These are phyloP conservation scores for Acronicta aceris DNA, from an alignment of 2,888 invertebrate species.

Conservation along the genomic window DNA sequence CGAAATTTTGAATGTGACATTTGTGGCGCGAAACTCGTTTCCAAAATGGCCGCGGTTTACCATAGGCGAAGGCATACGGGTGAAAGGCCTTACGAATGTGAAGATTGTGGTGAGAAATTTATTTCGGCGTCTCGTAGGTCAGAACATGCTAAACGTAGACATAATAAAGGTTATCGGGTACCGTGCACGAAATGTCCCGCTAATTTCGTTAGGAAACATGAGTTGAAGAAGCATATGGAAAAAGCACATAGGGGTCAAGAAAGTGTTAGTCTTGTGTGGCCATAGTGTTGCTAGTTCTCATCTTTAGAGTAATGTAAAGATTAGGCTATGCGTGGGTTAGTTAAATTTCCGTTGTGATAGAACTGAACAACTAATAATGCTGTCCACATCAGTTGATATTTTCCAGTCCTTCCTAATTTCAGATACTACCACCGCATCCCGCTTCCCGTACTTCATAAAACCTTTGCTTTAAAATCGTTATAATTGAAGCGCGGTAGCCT, in stretches of 20 bases:
- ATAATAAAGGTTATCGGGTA: conserved; percentile 73
- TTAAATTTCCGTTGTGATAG: no score
- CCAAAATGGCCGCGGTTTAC: conserved; percentile 83
- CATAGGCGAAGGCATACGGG: conserved; percentile 84
- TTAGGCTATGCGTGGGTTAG: no score
- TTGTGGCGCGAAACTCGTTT: conserved; percentile 83
- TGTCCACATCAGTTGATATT: no score
- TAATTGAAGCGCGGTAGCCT: no score
- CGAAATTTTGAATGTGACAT: conserved; percentile 87
- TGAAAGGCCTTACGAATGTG: conserved; percentile 81
- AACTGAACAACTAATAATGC: no score
- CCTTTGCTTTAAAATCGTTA: no score
- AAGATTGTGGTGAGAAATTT: conserved; percentile 80
- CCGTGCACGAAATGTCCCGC: conserved; percentile 72
- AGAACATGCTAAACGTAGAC: conserved; percentile 80
- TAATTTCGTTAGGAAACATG: conserved; percentile 73
- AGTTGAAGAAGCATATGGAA: conserved; percentile 74
- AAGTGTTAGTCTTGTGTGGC: conserved; percentile 8
- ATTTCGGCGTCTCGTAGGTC: conserved; percentile 80
- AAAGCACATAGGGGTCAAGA: conserved; percentile 66
- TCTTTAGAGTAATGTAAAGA: no score
- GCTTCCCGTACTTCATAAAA: no score
- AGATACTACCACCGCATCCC: no score
- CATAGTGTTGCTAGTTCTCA: not conserved
- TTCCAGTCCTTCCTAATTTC: no score